Base-by-base conservation (phyloP, 2,888 invertebrate species). In the Timandra comae region DNA sequence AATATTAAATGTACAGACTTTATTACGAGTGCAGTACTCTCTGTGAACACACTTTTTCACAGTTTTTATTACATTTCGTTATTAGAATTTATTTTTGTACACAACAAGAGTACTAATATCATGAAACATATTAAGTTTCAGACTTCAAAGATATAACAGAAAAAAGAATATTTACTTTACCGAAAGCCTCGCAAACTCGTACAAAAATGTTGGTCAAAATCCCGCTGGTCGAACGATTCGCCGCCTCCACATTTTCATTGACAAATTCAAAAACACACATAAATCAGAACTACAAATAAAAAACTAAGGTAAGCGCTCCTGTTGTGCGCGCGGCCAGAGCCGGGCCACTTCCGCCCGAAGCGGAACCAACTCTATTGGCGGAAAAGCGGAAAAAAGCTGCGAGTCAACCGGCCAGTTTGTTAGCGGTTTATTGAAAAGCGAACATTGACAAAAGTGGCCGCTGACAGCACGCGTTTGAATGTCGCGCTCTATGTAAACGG, bases 291-390 rank as follows among this genome's bases (percentile, higher is more conserved):
- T 23, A 81, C 79, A 84, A 84, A 82, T 81, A 85, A 84, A 85
- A 79, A 82, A 84, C 73, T 64, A 79, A 84, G 84, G 84, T 85
- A 82, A 82, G 84, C 82, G 80, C 72, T 77, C 78, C 81, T 77
- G 81, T 76, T 79, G 82, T 78, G 62, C 63, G 57, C 47, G 53
- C 57, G 43, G 27, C 38, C 47, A 48, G 56, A 63, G 63, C 61
- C 72, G 64, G 73, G 63, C 66, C 72, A 69, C 68, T 73, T 80
- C 82, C 82, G 78, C 62, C 51, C 43, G 49, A 52, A 54, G 62
- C 77, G 81, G 80, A 80, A 65, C 61, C 55, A 56, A 61, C 65
- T 74, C 78, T 69, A 80, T 84, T 78, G 82, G 72, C 77, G 79
- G 76, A 65, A 78, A 80, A 79, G 72, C 77, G 79, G 76, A 65